Conservation (phyloP, 2,113 vertebrate genomes). For the Falcunculus frontatus region DNA sequence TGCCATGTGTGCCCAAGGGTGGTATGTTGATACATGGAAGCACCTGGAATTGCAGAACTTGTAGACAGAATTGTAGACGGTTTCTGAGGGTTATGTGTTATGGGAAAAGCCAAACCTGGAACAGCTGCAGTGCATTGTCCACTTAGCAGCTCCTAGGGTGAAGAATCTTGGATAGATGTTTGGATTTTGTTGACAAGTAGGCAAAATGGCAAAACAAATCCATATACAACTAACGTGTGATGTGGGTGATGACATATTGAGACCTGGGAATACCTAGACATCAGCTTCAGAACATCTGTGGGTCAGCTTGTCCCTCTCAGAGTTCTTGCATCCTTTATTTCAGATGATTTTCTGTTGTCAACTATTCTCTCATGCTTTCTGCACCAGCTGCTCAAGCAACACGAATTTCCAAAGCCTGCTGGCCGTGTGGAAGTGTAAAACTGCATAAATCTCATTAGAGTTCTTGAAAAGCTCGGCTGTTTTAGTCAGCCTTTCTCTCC, state of each 20-base stretch:
- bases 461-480: conserved; percentile 30
- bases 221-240: fast-evolving
- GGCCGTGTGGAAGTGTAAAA: conserved; percentile 2
- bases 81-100: not conserved
- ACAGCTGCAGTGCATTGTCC: not conserved
- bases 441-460: not conserved
- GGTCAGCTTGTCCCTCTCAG: not conserved
- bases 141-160: not conserved
- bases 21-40: not conserved
- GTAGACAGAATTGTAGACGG: too few relatives aligned
- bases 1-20: not conserved
- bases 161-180: not conserved
- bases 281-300: not conserved
- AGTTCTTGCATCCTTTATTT: not conserved
- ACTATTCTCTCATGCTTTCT: not conserved
- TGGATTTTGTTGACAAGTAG: not conserved
- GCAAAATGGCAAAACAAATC: not conserved
- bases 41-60: not conserved
- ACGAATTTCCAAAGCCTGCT: not conserved
- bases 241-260: too few relatives aligned
- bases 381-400: not conserved
- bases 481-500: not conserved
- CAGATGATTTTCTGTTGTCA: not conserved
- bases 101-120: not conserved
- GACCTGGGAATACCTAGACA: not conserved